Conservation (phyloP, 2,888 invertebrate species). For the Hoplodrina ambigua region DNA sequence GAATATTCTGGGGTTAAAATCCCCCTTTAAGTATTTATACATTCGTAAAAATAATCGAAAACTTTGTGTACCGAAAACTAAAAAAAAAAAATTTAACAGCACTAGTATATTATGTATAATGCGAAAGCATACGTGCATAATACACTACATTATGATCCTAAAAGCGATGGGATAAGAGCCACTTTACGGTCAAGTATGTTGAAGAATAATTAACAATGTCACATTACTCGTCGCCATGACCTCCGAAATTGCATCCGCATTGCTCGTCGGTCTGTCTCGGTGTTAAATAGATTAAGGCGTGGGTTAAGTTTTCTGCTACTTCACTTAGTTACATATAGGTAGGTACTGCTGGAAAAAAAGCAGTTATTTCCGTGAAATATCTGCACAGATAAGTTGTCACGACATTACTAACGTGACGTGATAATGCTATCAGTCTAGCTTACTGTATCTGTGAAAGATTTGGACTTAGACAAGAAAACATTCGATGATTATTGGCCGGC, state of each 20-base stretch:
- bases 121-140: not conserved
- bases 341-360: conserved; percentile 20
- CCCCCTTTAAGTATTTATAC: not conserved
- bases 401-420: conserved; percentile 41
- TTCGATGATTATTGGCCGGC: conserved; percentile 11
- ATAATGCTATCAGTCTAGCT: conserved; percentile 46
- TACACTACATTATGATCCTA: not conserved
- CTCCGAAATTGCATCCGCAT: conserved; percentile 56
- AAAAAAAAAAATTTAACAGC: not conserved
- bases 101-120: not conserved
- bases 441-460: conserved; percentile 47
- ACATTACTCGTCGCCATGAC: conserved; percentile 34
- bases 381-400: conserved; percentile 41
- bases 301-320: conserved; percentile 40
- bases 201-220: conserved; percentile 25
- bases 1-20: conserved; percentile 14
- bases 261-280: conserved; percentile 37
- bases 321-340: conserved; percentile 15
- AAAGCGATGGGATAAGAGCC: not conserved
- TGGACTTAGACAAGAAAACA: conserved; percentile 40
- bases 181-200: not conserved
- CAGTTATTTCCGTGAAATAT: conserved; percentile 29
- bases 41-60: too few relatives aligned
- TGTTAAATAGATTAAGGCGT: conserved; percentile 52
- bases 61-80: too few relatives aligned